Evolutionary conservation across 2,113 vertebrate genomes (phyloP), one percentile per base, ranked within the genome.

Genomic region (Ariopsis seemanni): DNA sequence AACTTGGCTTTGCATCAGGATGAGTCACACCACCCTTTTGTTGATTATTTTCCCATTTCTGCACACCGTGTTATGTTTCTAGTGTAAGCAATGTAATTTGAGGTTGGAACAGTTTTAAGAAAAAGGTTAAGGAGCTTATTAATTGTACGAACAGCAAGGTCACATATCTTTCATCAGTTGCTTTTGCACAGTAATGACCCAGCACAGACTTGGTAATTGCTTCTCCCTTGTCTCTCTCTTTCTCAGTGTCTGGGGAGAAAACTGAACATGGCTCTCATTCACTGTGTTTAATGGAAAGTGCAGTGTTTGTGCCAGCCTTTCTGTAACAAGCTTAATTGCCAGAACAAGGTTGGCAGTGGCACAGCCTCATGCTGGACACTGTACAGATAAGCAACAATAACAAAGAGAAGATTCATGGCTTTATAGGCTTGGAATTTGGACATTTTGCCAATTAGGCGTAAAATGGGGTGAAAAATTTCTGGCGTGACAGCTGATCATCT

Each of bases 241-340:
- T 62, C 34, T 50, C 14, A 12, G 50, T 57, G n/a, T 65, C 83
- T 34, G 18, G 75, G 85, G 85, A 67, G 62, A 63, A 79, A 79
- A 9, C 27, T 34, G 78, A 62, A 82, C 65, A 82, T 60, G 79
- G 34, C 78, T 50, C 53, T 50, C 30, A 27, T 72, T 82, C 34
- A 55, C 52, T 55, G 62, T 15, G 60, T 34, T 86, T 58, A 65
- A 71, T 58, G 34, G 65, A 62, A 80, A 57, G 85, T 67, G 60
- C n/a, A 4, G 30, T 75, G 83, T 85, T 79, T 42, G 75, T 67
- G 75, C 48, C 74, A 86, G 34, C 15, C 10, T 15, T 58, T 22
- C 60, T 75, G 62, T 20, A 67, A 34, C 50, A 55, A 4, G 12
- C 60, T n/a, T 86, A 86, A 86, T 86, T 86, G 85, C 60, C 18